These are phyloP conservation scores for Drosophila funebris DNA, from an alignment of 1,140 invertebrate genomes.

Conservation along the genomic window DNA sequence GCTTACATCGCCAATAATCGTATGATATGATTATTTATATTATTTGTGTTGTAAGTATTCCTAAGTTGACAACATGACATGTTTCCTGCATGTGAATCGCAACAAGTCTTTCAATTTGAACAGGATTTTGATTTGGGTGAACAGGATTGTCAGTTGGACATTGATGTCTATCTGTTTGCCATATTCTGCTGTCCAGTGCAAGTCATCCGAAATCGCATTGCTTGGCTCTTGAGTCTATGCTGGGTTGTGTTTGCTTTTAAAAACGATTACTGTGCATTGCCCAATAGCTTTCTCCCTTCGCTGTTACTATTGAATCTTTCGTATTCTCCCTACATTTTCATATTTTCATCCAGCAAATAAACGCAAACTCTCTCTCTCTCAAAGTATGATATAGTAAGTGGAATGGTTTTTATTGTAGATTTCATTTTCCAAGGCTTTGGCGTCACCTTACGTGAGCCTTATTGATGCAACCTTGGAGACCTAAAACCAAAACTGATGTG, in stretches of 20 bases:
- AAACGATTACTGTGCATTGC: conserved; percentile 86
- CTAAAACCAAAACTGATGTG: neutral
- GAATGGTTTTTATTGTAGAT: no score
- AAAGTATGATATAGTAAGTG: conserved; percentile 54
- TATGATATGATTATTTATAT: no score
- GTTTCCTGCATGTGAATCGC: conserved; percentile 51
- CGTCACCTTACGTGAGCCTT: no score
- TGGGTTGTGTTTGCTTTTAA: conserved; percentile 89
- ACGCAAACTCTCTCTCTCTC: conserved; percentile 42
- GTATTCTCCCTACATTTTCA: conserved; percentile 85
- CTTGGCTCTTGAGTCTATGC: conserved; percentile 86
- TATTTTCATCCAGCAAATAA: conserved; percentile 52
- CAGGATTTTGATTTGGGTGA: conserved; percentile 8
- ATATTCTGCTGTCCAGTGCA: conserved; percentile 62
- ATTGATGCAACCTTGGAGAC: conserved; percentile 55
- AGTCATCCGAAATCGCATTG: conserved; percentile 85
- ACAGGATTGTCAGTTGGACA: conserved; percentile 58
- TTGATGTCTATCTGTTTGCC: conserved; percentile 68
- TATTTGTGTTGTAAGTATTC: no score
- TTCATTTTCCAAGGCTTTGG: no score
- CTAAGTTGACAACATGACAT: no score
- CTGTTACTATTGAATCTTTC: conserved; percentile 84
- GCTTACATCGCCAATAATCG: no score
- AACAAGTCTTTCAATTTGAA: conserved; percentile 32
- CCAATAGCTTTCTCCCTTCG: conserved; percentile 84